phyloP scores from a whole-genome alignment of 2,888 invertebrate genomes.

The Parnassius mnemosyne region DNA sequence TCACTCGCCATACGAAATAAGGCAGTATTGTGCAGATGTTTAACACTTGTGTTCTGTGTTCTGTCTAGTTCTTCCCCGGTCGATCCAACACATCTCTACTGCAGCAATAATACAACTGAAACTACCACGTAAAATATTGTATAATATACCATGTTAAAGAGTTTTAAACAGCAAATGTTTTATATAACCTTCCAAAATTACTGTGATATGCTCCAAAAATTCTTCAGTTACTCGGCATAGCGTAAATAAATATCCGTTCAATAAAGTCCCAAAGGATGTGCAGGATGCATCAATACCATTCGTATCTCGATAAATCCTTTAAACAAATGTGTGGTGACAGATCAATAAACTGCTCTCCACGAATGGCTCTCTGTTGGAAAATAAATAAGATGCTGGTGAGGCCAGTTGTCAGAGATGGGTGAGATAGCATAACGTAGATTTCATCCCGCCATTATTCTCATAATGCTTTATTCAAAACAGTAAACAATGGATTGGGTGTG shows the following conservation, averaged over 20 bases:
- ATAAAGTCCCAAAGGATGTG: slow-evolving; percentile 12
- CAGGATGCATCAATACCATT: slow-evolving; percentile 37
- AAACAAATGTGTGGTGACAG: slow-evolving; percentile 46
- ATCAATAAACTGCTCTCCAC: slow-evolving; percentile 46
- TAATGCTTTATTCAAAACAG: background rate
- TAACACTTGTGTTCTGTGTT: too few relatives aligned
- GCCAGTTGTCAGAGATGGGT: slow-evolving; percentile 23
- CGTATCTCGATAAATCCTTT: slow-evolving; percentile 44
- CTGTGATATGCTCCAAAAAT: too few relatives aligned
- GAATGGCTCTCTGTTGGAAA: slow-evolving; percentile 55
- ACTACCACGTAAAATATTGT: too few relatives aligned
- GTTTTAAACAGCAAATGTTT: too few relatives aligned
- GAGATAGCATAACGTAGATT: slow-evolving; percentile 7
- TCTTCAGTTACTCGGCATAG: background rate
- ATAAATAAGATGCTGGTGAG: slow-evolving; percentile 48
- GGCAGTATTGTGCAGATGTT: too few relatives aligned
- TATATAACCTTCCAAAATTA: too few relatives aligned
- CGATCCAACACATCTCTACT: too few relatives aligned
- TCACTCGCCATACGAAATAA: too few relatives aligned
- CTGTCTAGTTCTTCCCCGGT: too few relatives aligned
- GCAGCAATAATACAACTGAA: too few relatives aligned
- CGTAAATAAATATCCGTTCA: slow-evolving; percentile 3
- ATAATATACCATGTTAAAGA: too few relatives aligned
- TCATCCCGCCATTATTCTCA: slow-evolving; percentile 3
- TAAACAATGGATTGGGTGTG: background rate